Evolutionary conservation across 2,113 vertebrate species (phyloP), one percentile per base, ranked within the genome.

Genomic region (Seriola dumerili): DNA sequence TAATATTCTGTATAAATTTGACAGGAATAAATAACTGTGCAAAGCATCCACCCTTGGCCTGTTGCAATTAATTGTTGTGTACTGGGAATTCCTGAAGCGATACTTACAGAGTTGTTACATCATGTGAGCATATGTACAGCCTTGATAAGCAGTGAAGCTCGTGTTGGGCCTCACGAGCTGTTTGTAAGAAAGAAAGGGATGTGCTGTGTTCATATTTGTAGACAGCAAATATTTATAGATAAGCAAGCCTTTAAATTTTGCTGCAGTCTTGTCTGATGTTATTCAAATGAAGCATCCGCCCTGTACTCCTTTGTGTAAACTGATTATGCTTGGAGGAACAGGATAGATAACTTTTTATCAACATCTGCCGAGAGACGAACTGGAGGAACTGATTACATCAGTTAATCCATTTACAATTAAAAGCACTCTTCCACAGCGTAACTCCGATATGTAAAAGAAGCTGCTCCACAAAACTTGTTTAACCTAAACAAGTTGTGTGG

Each of bases 381-480:
- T 71, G 36, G 80, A 85, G 70, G 50, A 68, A 71, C 80, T 9
- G 84, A 90, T 92, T 79, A 59, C 88, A 92, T 92, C 87, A 78
- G 68, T 86, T 94, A 92, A 94, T 92, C 92, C 79, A 71, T 68
- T 85, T 74, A 86, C 76, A 91, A 89, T 91, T 88, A 93, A 81
- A 83, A 21, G 55, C 86, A 32, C 65, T 85, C 80, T 89, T 89
- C 88, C 87, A 68, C 54, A 77, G 61, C 50, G 21, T 48, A 57
- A 23, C 52, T 78, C 69, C n/a, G 74, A 79, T 69, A 23, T 46
- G 23, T 23, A 75, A 21, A 34, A 32, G 73, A 32, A 23, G 65
- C 40, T 9, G 40, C 40, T 42, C 40, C 40, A 10, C 40, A 42
- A 7, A 42, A 42, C 40, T 42, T 42, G 40, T 42, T 42, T 10